Evolutionary conservation across 2,113 vertebrate species (phyloP), one percentile per base, ranked within the genome.

Genomic region (Melospiza melodia): DNA sequence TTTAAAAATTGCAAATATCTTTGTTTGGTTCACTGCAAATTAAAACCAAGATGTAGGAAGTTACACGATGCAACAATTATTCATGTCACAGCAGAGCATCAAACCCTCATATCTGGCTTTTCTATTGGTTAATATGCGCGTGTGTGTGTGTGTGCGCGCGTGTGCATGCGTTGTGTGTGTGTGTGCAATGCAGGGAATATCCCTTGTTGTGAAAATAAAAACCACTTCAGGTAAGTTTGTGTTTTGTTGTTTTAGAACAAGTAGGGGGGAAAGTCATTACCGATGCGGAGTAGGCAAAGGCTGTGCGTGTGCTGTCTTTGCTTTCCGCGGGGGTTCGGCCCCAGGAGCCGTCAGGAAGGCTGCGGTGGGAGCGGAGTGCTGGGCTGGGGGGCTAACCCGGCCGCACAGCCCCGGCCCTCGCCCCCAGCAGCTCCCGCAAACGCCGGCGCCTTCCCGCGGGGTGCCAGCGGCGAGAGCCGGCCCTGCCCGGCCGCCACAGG

Each of bases 11-110:
- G 97, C 97, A 98, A 97, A 97, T 97, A 97, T 97, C 97, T 98
- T 98, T 98, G 97, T 97, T 98, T 98, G 95, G 97, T 97, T 98
- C 97, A 48, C 96, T 96, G 96, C 97, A 97, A 98, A 98, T 98
- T 97, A 98, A 98, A 98, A 97, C 95, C 97, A 90, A 97, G 93
- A 97, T 96, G 84, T 96, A 95, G 97, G 96, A 97, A 98, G 98
- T 97, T 98, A 96, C 96, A 97, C 78, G 95, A 96, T 97, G 98
- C 97, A 96, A 96, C 96, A 96, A 97, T 97, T 97, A 98, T 97
- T 95, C 77, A 51, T 97, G 96, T 96, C 96, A 81, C 90, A 97
- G 95, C 97, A 96, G 89, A 96, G 94, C 94, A 89, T 94, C 96
- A 94, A 93, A 74, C 81, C 61, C 82, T 58, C 71, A 2, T 76